Evolutionary conservation across 2,113 vertebrate species (phyloP).

Genomic region (Vanacampus margaritifer): DNA sequence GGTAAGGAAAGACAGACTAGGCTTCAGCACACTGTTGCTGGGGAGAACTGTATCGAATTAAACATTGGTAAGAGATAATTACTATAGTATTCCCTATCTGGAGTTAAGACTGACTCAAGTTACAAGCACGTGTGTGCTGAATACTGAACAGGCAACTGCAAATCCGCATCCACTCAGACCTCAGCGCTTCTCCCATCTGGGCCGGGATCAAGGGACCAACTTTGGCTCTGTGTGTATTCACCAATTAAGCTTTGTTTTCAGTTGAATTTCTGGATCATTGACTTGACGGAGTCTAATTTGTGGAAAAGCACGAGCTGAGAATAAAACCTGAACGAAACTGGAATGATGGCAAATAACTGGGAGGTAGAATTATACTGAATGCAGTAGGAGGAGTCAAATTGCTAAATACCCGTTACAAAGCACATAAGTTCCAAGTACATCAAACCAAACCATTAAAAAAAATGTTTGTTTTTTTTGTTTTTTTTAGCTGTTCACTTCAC

Average conservation of each 20-base stretch:
- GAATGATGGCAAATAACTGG: slow-evolving; percentile 4
- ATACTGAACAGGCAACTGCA: slow-evolving; percentile 23
- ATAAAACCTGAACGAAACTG: not conserved
- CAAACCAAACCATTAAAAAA: not conserved
- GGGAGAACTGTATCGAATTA: slow-evolving; percentile 56
- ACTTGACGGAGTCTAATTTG: not conserved
- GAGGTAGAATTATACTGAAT: slow-evolving; percentile 39
- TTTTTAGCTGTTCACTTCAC: not conserved
- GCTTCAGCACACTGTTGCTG: slow-evolving; percentile 39
- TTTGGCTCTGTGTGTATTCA: slow-evolving; percentile 14
- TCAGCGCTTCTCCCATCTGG: slow-evolving; percentile 54
- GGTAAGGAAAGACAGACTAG: slow-evolving; percentile 30
- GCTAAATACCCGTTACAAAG: not conserved
- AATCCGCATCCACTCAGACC: slow-evolving; percentile 51
- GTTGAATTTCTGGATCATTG: not conserved
- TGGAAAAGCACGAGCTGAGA: not conserved
- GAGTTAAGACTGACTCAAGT: slow-evolving; percentile 28
- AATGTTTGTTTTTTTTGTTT: too few relatives aligned
- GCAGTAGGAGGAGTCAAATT: not conserved
- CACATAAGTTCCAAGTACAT: not conserved
- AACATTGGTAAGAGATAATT: slow-evolving; percentile 56
- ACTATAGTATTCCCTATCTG: slow-evolving; percentile 49
- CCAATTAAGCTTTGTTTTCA: not conserved
- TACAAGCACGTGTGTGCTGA: slow-evolving; percentile 46
- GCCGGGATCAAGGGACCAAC: slow-evolving; percentile 47